Evolutionary conservation across 2,888 invertebrate genomes (phyloP).

Genomic region (Ennomos fuscantarius): DNA sequence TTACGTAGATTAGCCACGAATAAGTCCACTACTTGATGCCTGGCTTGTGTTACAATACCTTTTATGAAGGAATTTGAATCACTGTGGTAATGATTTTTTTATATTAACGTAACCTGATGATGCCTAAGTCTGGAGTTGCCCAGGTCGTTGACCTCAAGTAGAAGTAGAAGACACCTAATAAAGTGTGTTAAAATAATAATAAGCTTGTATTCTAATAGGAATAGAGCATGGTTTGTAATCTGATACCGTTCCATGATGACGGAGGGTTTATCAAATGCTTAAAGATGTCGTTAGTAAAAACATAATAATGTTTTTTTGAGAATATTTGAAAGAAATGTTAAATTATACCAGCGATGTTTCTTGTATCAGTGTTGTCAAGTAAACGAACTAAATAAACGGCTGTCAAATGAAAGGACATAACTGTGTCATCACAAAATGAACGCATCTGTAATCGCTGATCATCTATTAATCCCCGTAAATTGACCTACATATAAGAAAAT

Average conservation of each 20-base stretch:
- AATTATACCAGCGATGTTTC: too few species aligned
- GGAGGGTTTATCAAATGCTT: neutral
- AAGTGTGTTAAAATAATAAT: neutral
- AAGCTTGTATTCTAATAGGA: conserved; percentile 1
- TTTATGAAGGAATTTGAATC: conserved; percentile 21
- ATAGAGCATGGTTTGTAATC: neutral
- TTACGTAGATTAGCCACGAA: conserved; percentile 39
- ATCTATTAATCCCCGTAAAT: conserved; percentile 13
- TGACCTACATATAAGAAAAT: conserved; percentile 26
- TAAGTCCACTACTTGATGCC: conserved; percentile 32
- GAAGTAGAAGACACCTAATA: neutral
- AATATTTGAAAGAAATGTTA: too few species aligned
- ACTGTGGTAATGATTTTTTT: conserved; percentile 6
- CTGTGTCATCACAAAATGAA: conserved; percentile 6
- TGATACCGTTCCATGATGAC: neutral
- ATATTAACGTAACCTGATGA: conserved; percentile 15
- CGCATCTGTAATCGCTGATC: conserved; percentile 11
- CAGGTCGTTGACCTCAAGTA: conserved; percentile 16
- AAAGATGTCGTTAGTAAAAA: too few species aligned
- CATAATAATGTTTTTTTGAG: too few species aligned
- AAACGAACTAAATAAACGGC: neutral
- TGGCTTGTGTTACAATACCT: conserved; percentile 36
- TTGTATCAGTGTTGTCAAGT: too few species aligned
- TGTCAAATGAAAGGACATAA: conserved; percentile 17
- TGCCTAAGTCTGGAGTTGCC: conserved; percentile 6